Evolutionary conservation across 2,797 vertebrate genomes (phyloP).

Genomic region (Macroramphosus scolopax): DNA sequence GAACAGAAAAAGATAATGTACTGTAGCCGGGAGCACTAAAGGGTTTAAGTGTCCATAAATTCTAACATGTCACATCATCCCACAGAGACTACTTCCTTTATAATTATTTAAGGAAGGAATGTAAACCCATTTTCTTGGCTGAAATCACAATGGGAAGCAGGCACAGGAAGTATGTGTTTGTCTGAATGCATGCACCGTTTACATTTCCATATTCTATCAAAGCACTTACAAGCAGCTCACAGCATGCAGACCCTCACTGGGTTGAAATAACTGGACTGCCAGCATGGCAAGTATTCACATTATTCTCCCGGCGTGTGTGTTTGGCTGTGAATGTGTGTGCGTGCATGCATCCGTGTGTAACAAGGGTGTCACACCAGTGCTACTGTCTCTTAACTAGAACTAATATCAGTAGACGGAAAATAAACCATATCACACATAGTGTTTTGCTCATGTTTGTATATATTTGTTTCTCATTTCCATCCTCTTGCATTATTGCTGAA

Average conservation of each 20-base stretch:
- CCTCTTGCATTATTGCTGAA: slow-evolving; percentile 5
- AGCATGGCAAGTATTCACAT: slow-evolving; percentile 30
- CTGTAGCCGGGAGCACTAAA: slow-evolving; percentile 38
- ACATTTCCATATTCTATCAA: slow-evolving; percentile 28
- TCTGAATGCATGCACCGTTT: slow-evolving; percentile 15
- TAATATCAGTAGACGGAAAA: slow-evolving; percentile 20
- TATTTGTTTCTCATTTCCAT: slow-evolving; percentile 9
- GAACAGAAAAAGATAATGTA: slow-evolving; percentile 42
- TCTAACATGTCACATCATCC: slow-evolving; percentile 58
- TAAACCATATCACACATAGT: slow-evolving; percentile 2
- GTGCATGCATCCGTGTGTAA: slow-evolving; percentile 9
- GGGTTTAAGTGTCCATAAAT: slow-evolving; percentile 60
- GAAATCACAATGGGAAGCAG: slow-evolving; percentile 12
- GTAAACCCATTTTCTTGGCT: slow-evolving; percentile 37
- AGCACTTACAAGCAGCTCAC: slow-evolving; percentile 29
- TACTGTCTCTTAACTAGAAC: slow-evolving; percentile 3
- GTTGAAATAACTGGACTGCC: slow-evolving; percentile 37
- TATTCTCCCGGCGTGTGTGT: slow-evolving; percentile 30
- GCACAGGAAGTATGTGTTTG: slow-evolving; percentile 16
- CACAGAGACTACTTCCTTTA: slow-evolving; percentile 50
- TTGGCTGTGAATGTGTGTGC: slow-evolving; percentile 11
- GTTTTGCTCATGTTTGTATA: slow-evolving; percentile 1
- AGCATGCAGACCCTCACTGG: slow-evolving; percentile 21
- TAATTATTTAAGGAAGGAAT: slow-evolving; percentile 46
- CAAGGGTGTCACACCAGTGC: not conserved